Percentiles rank a stretch among this genome's conserved stretches.
Conservation (phyloP, 2,797 vertebrate genomes). For the Anableps anableps region DNA sequence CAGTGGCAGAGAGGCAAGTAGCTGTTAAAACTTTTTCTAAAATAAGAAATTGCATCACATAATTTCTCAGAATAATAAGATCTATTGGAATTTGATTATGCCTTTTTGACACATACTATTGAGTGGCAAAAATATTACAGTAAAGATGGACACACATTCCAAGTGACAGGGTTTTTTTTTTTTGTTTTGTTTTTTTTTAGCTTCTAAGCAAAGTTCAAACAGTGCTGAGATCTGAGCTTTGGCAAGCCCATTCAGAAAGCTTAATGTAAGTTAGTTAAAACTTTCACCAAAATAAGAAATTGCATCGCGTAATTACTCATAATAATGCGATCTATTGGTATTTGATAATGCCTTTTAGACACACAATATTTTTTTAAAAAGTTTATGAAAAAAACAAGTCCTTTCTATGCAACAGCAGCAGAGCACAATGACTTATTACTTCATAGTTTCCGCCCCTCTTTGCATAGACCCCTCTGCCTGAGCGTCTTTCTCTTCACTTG, state of each 20-base stretch:
- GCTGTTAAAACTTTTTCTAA: neutral
- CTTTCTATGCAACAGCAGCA: neutral
- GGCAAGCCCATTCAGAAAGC: no score
- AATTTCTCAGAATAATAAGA: neutral
- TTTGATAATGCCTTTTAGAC: neutral
- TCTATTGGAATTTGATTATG: neutral
- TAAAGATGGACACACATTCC: no score
- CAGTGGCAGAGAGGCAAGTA: neutral
- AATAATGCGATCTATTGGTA: neutral
- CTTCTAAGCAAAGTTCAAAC: no score
- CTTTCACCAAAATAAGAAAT: neutral
- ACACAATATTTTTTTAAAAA: no score
- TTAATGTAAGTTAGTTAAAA: no score
- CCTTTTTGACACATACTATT: no score
- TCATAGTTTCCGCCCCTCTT: conserved; percentile 63
- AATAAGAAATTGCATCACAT: neutral
- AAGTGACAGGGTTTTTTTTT: no score
- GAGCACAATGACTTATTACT: conserved; percentile 14
- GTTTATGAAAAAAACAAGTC: neutral
- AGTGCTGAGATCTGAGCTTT: no score
- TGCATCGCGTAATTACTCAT: no score
- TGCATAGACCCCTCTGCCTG: conserved; percentile 46
- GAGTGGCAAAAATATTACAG: no score
- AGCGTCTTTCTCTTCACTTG: conserved; percentile 69
- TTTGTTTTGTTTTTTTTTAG: no score